Conservation (phyloP, 2,888 invertebrate species). For the Lithophane socia region DNA sequence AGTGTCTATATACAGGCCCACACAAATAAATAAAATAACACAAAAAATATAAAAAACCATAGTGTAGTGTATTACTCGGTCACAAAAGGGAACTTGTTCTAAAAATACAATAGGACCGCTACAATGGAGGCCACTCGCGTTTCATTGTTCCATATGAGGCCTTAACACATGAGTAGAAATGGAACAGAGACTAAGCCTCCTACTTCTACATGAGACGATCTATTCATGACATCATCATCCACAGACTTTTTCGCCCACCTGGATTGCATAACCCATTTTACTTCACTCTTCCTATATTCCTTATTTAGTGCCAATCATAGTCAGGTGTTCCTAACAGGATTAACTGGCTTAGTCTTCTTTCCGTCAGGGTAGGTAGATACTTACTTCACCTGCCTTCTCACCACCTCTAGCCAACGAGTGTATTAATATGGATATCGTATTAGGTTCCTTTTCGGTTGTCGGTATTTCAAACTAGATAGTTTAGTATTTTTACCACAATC, state of each 20-base stretch:
- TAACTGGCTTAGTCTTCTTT: neutral
- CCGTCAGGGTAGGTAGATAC: neutral
- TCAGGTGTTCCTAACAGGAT: neutral
- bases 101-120: conserved; percentile 61
- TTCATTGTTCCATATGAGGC: conserved; percentile 58
- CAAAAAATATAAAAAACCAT: conserved; percentile 43
- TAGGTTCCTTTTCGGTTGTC: neutral
- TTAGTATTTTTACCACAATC: neutral
- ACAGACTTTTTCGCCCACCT: neutral
- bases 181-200: conserved; percentile 16
- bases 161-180: conserved; percentile 5
- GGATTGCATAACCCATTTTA: neutral
- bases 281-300: neutral
- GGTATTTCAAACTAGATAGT: neutral
- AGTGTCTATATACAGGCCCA: neutral
- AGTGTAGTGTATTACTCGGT: conserved; percentile 48
- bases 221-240: neutral
- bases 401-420: neutral
- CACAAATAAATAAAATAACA: conserved; percentile 32
- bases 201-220: neutral
- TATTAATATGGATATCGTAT: neutral
- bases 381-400: neutral
- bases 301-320: neutral
- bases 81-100: conserved; percentile 65
- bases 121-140: conserved; percentile 59